Conservation (phyloP, 1,140 invertebrate genomes). For the Harpegnathos saltator region DNA sequence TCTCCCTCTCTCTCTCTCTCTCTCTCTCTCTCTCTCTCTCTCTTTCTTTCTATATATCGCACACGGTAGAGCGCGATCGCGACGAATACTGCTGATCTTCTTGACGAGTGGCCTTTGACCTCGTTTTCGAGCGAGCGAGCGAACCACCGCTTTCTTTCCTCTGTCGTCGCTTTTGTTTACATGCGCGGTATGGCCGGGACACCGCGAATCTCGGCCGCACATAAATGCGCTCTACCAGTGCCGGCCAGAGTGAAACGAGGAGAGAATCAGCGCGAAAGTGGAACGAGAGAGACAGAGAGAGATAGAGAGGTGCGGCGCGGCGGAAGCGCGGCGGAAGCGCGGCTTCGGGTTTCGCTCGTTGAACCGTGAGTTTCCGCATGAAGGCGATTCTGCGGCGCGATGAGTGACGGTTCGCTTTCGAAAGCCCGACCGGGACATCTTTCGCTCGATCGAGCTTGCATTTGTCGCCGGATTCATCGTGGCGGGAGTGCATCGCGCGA, state of each 20-base stretch:
- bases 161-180: slow-evolving; percentile 47
- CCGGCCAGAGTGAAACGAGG: neutral
- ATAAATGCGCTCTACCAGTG: neutral
- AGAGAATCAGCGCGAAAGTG: slow-evolving; percentile 21
- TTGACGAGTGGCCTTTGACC: slow-evolving; percentile 44
- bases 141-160: slow-evolving; percentile 11
- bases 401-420: slow-evolving; percentile 19
- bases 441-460: neutral
- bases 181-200: neutral
- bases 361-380: slow-evolving; percentile 39
- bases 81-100: slow-evolving; percentile 30
- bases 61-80: neutral
- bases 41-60: no score
- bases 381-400: slow-evolving; percentile 29
- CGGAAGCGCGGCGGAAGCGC: no score
- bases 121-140: slow-evolving; percentile 15
- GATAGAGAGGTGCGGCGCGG: no score
- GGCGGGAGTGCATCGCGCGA: neutral
- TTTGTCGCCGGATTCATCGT: slow-evolving; percentile 4
- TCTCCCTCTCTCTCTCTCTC: no score
- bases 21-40: no score
- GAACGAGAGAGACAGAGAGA: no score
- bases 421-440: neutral
- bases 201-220: slow-evolving; percentile 13
- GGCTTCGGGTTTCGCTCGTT: slow-evolving; percentile 24